A percentile compares a stretch with the other conserved stretches of the same genome.
Conservation (phyloP, 1,140 invertebrate species). For the Sitodiplosis mosellana region DNA sequence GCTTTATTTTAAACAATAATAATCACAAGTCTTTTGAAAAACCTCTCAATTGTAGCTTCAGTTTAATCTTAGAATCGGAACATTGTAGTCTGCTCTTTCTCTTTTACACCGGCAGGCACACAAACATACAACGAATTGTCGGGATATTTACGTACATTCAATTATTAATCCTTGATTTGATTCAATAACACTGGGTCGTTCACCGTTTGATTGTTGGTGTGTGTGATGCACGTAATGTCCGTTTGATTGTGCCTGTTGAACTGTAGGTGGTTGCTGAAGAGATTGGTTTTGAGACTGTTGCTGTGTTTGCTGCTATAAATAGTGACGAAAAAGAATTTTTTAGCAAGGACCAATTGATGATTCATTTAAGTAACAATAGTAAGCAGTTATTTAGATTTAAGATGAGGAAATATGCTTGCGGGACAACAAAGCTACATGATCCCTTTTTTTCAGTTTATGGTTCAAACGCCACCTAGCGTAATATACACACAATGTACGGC, state of each 20-base stretch:
- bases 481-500: no score
- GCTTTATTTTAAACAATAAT: no score
- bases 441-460: no score
- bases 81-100: background rate
- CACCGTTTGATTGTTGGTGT: constrained; percentile 32
- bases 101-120: background rate
- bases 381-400: no score
- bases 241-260: background rate
- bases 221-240: constrained; percentile 13
- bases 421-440: no score
- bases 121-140: background rate
- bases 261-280: constrained; percentile 4
- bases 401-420: no score
- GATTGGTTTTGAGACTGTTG: constrained; percentile 7
- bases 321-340: background rate
- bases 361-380: no score
- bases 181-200: constrained; percentile 63
- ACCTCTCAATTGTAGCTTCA: background rate
- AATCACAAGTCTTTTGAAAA: background rate
- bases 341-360: no score
- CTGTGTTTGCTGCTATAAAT: constrained; percentile 5
- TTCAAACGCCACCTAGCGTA: no score
- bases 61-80: no score
- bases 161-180: constrained; percentile 71
- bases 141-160: constrained; percentile 51